phyloP scores from a whole-genome alignment of 2,888 invertebrate species.

The Platycheirus rosarum region DNA sequence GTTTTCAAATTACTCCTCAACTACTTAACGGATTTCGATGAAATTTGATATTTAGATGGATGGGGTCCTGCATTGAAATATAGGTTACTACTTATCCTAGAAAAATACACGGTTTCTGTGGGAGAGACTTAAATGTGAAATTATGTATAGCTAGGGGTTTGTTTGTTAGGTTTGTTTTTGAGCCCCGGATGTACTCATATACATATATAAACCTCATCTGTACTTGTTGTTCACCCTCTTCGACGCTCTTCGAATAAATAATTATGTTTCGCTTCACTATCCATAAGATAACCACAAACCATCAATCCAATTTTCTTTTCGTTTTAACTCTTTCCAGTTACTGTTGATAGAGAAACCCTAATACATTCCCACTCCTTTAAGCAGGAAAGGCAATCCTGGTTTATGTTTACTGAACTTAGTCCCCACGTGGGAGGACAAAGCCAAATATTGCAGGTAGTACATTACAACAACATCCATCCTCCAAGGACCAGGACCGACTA shows the following conservation, averaged over 20 bases:
- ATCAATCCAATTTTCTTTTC: background rate
- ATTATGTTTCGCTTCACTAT: background rate
- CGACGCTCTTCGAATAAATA: background rate
- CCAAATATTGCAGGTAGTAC: slow-evolving; percentile 23
- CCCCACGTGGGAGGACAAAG: slow-evolving; percentile 1
- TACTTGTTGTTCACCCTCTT: too few relatives aligned
- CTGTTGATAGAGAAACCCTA: background rate
- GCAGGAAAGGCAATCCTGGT: slow-evolving; percentile 13
- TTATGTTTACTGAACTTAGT: background rate
- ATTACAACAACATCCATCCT: slow-evolving; percentile 15
- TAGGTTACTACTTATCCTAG: too few relatives aligned
- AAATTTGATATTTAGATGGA: too few relatives aligned
- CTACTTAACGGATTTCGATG: too few relatives aligned
- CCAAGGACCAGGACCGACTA: background rate
- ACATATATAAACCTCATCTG: too few relatives aligned
- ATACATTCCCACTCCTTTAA: background rate
- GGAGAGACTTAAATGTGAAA: too few relatives aligned
- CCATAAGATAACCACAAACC: background rate
- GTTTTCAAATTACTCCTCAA: too few relatives aligned
- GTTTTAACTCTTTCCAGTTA: background rate
- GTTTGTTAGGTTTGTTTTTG: too few relatives aligned
- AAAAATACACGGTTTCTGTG: too few relatives aligned
- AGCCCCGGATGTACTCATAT: too few relatives aligned
- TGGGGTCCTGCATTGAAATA: too few relatives aligned
- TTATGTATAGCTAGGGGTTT: too few relatives aligned